Evolutionary conservation across 2,113 vertebrate genomes (phyloP).

Genomic region (Anser cygnoides): DNA sequence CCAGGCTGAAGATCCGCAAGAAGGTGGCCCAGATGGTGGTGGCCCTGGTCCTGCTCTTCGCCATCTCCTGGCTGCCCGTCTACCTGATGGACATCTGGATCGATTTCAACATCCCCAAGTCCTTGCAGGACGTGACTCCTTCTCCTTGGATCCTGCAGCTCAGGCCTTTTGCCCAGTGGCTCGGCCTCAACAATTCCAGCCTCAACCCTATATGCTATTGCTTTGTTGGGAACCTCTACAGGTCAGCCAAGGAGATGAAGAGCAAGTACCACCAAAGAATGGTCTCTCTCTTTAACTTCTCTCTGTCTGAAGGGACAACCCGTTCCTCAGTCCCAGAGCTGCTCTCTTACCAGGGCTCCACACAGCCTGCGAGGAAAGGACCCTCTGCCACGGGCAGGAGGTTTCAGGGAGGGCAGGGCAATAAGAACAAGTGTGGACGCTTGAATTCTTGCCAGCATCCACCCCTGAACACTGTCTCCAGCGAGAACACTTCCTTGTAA

Average conservation of each 20-base stretch:
- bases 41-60: conserved; percentile 88
- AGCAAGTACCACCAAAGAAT: conserved; percentile 87
- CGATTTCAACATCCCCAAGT: conserved; percentile 78
- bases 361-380: conserved; percentile 11
- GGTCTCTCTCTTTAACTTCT: conserved; percentile 80
- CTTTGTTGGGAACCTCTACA: conserved; percentile 87
- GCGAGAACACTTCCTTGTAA: conserved; percentile 59
- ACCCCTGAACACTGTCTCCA: conserved; percentile 45
- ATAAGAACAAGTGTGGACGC: conserved; percentile 57
- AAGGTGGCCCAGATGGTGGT: conserved; percentile 93
- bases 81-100: conserved; percentile 91
- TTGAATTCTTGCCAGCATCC: conserved; percentile 63
- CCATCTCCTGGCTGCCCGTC: conserved; percentile 88
- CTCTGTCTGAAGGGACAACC: conserved; percentile 66
- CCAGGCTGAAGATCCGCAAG: conserved; percentile 86
- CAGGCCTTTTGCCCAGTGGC: conserved; percentile 90
- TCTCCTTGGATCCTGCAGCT: conserved; percentile 87
- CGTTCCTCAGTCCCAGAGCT: conserved; percentile 53
- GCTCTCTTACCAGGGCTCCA: conserved; percentile 58
- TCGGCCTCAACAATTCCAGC: conserved; percentile 92
- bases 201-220: conserved; percentile 94
- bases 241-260: conserved; percentile 87
- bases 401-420: conserved; percentile 64
- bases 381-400: not conserved
- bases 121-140: conserved; percentile 75